Conservation (phyloP, 2,888 invertebrate genomes). For the Marronus borbonicus region DNA sequence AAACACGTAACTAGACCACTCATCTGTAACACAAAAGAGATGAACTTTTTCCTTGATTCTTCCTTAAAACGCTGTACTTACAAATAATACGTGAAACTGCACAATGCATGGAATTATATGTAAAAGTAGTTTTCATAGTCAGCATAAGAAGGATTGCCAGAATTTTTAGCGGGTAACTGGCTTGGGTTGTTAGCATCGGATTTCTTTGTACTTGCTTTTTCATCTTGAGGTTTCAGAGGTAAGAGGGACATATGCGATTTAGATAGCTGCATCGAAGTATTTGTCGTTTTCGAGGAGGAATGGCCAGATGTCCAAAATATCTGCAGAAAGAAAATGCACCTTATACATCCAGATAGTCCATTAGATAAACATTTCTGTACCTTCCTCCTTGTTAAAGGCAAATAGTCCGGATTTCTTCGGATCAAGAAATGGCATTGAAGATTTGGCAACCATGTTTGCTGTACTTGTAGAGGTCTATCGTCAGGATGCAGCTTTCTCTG, state of each 20-base stretch:
- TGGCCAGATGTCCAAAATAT: constrained; percentile 75
- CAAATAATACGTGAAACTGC: constrained; percentile 24
- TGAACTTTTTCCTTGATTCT: constrained; percentile 1
- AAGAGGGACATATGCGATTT: constrained; percentile 67
- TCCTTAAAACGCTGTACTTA: constrained; percentile 25
- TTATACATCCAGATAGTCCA: too few species aligned
- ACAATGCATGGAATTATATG: constrained; percentile 69
- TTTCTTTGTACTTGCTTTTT: constrained; percentile 61
- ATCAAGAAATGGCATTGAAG: constrained; percentile 87
- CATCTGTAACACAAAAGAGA: constrained; percentile 51
- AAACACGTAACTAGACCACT: constrained; percentile 54
- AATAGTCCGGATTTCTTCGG: constrained; percentile 85
- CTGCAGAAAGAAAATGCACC: constrained; percentile 65
- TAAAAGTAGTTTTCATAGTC: constrained; percentile 80
- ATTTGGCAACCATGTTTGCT: constrained; percentile 79
- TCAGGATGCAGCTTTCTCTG: constrained; percentile 91
- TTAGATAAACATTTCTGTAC: constrained; percentile 55
- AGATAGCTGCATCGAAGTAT: constrained; percentile 67
- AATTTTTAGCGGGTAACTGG: constrained; percentile 59
- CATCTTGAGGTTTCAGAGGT: constrained; percentile 63
- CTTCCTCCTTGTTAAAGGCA: constrained; percentile 74
- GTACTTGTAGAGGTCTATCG: constrained; percentile 87
- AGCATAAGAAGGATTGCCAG: constrained; percentile 71
- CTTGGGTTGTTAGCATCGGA: constrained; percentile 57
- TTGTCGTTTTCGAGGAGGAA: constrained; percentile 69